phyloP scores from a whole-genome alignment of 2,797 vertebrate species.

The Hemitrygon akajei region DNA sequence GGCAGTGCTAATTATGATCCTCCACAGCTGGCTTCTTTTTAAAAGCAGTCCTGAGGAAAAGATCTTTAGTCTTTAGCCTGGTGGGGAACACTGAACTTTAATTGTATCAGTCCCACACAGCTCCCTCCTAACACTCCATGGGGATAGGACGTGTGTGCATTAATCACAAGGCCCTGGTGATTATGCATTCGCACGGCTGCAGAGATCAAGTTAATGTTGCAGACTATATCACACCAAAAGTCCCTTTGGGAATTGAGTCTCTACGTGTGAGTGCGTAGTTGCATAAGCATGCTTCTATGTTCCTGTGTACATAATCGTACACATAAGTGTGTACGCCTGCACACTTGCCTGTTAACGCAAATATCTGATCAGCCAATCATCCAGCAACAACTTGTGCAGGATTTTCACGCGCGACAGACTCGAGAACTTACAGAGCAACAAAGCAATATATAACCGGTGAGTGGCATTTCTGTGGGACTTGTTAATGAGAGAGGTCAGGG shows the following conservation, averaged over 20 bases:
- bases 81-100: constrained; percentile 15
- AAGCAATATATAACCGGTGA: too few species aligned
- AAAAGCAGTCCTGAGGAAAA: constrained; percentile 30
- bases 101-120: background rate
- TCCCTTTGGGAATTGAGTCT: background rate
- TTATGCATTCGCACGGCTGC: background rate
- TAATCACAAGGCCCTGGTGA: constrained; percentile 16
- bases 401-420: too few species aligned
- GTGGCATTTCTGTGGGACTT: too few species aligned
- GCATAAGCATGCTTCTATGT: too few species aligned
- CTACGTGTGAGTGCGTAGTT: background rate
- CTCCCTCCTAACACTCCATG: background rate
- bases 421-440: too few species aligned
- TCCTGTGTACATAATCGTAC: too few species aligned
- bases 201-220: background rate
- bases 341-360: too few species aligned
- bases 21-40: constrained; percentile 10
- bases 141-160: background rate
- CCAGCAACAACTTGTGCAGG: too few species aligned
- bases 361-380: too few species aligned
- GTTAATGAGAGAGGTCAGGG: too few species aligned
- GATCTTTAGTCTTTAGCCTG: constrained; percentile 12
- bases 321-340: too few species aligned
- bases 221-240: background rate
- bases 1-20: constrained; percentile 22